These are phyloP conservation scores for Corynorhinus townsendii DNA, from an alignment of 2,113 vertebrate genomes.

Conservation along the genomic window DNA sequence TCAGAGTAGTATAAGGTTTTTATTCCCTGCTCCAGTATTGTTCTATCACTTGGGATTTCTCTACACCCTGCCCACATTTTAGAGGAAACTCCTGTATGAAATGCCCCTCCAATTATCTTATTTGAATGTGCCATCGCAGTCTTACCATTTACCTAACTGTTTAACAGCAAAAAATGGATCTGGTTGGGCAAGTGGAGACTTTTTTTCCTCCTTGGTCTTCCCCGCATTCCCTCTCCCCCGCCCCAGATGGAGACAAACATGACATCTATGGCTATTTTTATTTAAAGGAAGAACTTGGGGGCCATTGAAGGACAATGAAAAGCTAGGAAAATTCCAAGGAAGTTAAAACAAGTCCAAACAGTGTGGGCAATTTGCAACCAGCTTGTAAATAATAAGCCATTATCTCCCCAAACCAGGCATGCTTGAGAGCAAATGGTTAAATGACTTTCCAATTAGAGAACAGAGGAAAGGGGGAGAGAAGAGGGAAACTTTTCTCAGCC, in stretches of 20 bases:
- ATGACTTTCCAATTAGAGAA: no score
- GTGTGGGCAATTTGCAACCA: no score
- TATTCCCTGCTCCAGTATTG: background rate
- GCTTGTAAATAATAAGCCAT: no score
- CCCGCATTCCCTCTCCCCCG: no score
- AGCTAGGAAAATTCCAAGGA: no score
- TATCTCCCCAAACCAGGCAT: no score
- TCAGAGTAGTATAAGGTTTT: background rate
- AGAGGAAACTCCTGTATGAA: background rate
- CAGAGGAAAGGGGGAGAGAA: no score
- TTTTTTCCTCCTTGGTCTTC: background rate
- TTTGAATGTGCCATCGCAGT: background rate
- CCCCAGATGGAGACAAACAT: background rate
- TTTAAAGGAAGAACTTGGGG: background rate
- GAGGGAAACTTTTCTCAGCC: no score
- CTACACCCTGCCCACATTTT: background rate
- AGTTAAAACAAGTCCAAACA: no score
- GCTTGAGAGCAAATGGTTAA: no score
- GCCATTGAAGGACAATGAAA: no score
- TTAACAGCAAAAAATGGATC: background rate
- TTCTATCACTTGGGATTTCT: background rate
- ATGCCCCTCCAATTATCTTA: background rate
- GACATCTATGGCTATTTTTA: background rate
- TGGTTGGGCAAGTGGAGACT: background rate
- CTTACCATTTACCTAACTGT: background rate